A percentile compares a stretch with the other conserved stretches of the same genome.
These are phyloP conservation scores for Monopis laevigella DNA, from an alignment of 2,888 invertebrate species.

Conservation along the genomic window DNA sequence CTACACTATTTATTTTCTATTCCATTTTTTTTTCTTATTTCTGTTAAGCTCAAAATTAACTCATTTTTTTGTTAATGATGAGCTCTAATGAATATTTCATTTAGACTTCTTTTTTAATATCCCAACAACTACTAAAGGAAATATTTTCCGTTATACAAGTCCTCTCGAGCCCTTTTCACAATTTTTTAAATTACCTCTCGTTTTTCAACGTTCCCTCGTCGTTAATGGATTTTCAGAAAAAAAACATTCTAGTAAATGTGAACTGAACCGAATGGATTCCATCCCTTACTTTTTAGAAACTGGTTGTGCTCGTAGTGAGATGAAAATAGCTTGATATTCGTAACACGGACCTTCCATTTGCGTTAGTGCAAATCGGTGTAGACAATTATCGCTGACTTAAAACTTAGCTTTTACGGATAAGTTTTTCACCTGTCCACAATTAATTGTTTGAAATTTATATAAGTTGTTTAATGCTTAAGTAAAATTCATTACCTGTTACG, in stretches of 20 bases:
- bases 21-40: too few species aligned
- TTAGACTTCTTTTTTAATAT: too few species aligned
- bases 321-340: slow-evolving; percentile 12
- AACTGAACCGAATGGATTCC: slow-evolving; percentile 13
- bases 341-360: slow-evolving; percentile 13
- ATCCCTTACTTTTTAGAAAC: slow-evolving; percentile 13
- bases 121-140: slow-evolving; percentile 5
- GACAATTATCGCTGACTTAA: slow-evolving; percentile 13
- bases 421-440: not conserved
- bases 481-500: too few species aligned
- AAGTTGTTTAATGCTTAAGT: too few species aligned
- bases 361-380: slow-evolving; percentile 14
- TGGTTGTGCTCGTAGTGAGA: slow-evolving; percentile 9
- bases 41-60: too few species aligned
- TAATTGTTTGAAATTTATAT: too few species aligned
- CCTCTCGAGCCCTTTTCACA: slow-evolving; percentile 8
- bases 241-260: slow-evolving; percentile 11
- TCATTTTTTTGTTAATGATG: too few species aligned
- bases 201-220: slow-evolving; percentile 11
- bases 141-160: slow-evolving; percentile 6
- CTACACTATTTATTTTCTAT: too few species aligned
- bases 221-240: slow-evolving; percentile 12
- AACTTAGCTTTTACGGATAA: slow-evolving; percentile 8
- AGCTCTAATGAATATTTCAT: too few species aligned
- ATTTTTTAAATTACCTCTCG: slow-evolving; percentile 12